These are phyloP conservation scores for Cottoperca gobio DNA, from an alignment of 2,797 vertebrate genomes.

Conservation along the genomic window DNA sequence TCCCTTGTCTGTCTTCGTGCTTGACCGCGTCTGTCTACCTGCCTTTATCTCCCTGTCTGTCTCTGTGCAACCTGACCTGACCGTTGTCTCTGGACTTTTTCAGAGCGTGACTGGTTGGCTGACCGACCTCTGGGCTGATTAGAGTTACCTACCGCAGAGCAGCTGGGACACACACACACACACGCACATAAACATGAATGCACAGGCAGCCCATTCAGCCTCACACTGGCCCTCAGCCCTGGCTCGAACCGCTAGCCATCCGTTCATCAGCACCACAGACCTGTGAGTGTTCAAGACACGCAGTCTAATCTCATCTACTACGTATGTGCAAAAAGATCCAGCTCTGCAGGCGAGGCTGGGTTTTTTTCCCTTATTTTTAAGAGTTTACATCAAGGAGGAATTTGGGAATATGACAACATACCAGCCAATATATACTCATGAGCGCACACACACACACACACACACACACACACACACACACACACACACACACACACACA, in stretches of 20 bases:
- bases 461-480: conserved; percentile 50
- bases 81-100: conserved; percentile 67
- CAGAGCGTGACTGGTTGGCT: conserved; percentile 68
- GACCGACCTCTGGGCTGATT: conserved; percentile 70
- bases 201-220: conserved; percentile 59
- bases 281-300: conserved; percentile 55
- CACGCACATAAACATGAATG: conserved; percentile 33
- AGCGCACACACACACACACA: not conserved
- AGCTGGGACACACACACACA: conserved; percentile 38
- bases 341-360: conserved; percentile 23
- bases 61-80: conserved; percentile 72
- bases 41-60: conserved; percentile 60
- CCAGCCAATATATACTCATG: conserved; percentile 40
- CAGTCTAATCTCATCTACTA: conserved; percentile 57
- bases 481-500: not conserved
- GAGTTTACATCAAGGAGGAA: conserved; percentile 68
- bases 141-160: conserved; percentile 79
- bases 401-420: conserved; percentile 73
- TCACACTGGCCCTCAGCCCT: conserved; percentile 35
- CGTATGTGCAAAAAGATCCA: conserved; percentile 40
- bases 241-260: conserved; percentile 40
- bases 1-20: conserved; percentile 32
- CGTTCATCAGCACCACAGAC: conserved; percentile 60
- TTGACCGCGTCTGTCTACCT: conserved; percentile 56
- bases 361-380: conserved; percentile 68